phyloP scores from a whole-genome alignment of 2,888 invertebrate genomes.

The Rhagophthalmus giganteus region DNA sequence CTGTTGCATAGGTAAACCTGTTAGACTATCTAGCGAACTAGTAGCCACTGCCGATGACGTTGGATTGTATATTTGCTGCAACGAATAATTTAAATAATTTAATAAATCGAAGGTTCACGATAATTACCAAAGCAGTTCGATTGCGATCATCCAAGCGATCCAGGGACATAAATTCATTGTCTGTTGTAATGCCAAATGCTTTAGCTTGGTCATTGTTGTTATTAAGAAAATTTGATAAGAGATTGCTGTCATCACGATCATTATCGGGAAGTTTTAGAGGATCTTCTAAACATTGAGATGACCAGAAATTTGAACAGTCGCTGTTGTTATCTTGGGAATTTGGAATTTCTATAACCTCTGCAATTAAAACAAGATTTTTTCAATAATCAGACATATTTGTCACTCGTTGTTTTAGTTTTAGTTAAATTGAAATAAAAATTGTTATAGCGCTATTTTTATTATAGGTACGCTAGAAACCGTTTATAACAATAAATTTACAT shows the following conservation, averaged over 20 bases:
- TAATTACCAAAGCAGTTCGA: constrained; percentile 45
- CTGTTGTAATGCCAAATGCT: constrained; percentile 51
- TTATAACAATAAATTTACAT: too few relatives aligned
- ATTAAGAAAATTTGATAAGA: constrained; percentile 47
- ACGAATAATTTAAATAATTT: constrained; percentile 11
- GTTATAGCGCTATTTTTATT: too few relatives aligned
- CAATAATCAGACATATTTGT: too few relatives aligned
- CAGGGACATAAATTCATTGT: constrained; percentile 53
- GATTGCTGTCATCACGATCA: constrained; percentile 45
- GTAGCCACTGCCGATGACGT: constrained; percentile 29
- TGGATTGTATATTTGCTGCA: constrained; percentile 51
- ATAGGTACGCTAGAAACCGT: too few relatives aligned
- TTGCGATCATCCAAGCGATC: constrained; percentile 50
- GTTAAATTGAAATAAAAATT: too few relatives aligned
- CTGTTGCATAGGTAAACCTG: constrained; percentile 56
- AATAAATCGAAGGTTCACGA: too few relatives aligned
- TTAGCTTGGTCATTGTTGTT: constrained; percentile 50
- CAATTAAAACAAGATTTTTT: constrained; percentile 6
- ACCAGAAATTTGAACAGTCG: constrained; percentile 40
- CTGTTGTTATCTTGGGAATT: constrained; percentile 23
- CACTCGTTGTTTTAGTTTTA: background rate
- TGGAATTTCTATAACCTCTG: constrained; percentile 34
- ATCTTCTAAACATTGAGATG: constrained; percentile 46
- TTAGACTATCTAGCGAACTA: constrained; percentile 45
- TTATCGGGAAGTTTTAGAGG: constrained; percentile 48